A percentile compares a stretch with the other conserved stretches of the same genome.
Conservation (phyloP, 1,140 invertebrate species). For the Leptinotarsa texana region DNA sequence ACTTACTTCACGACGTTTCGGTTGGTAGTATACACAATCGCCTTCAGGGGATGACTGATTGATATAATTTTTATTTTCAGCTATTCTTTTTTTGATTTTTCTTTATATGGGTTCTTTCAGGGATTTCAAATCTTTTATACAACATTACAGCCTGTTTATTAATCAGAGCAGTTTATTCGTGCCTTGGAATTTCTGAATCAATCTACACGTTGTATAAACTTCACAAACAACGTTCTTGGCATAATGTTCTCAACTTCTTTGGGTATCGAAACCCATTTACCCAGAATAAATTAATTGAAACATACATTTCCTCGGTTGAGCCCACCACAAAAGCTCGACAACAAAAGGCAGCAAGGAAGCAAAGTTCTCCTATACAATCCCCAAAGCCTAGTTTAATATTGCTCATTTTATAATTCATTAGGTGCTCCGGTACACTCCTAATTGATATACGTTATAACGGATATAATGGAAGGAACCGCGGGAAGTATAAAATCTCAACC, state of each 20-base stretch:
- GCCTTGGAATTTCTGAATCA: neutral
- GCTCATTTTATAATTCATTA: constrained; percentile 8
- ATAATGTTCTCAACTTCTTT: neutral
- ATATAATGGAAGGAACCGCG: neutral
- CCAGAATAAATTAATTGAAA: constrained; percentile 6
- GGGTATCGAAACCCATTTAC: neutral
- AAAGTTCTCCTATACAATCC: neutral
- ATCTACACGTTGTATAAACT: neutral
- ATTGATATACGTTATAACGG: constrained; percentile 8
- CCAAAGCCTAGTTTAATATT: neutral
- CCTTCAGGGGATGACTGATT: too few relatives aligned
- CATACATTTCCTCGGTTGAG: neutral
- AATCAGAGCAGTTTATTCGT: too few relatives aligned
- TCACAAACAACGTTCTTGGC: neutral
- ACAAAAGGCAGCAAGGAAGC: constrained; percentile 5
- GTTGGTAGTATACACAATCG: too few relatives aligned
- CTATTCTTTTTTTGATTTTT: too few relatives aligned
- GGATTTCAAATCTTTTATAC: too few relatives aligned
- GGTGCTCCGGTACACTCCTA: neutral
- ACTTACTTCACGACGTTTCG: too few relatives aligned
- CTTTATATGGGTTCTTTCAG: too few relatives aligned
- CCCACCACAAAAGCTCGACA: neutral
- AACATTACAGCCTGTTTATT: too few relatives aligned
- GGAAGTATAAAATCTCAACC: neutral
- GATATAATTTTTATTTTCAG: too few relatives aligned